Evolutionary conservation across 2,113 vertebrate species (phyloP), one percentile per base, ranked within the genome.

Genomic region (Thermophis baileyi): DNA sequence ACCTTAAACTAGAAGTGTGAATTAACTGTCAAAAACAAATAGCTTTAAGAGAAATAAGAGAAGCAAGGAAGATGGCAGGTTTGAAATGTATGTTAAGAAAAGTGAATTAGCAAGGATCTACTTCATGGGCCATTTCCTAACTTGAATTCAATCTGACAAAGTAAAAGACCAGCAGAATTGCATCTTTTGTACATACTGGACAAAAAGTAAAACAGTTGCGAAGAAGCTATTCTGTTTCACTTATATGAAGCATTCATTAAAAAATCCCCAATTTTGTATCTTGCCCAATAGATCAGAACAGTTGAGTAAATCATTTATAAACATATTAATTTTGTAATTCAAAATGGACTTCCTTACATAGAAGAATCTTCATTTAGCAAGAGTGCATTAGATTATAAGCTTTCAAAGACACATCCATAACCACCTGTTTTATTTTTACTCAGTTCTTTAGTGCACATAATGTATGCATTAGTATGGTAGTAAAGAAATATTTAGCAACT

Each of bases 251-350:
- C 4, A 53, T 53, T 87, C 35, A 25, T n/a, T 46, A 2, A 74
- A 85, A 93, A 90, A 4, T 55, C 27, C 11, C 40, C 92, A 95
- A 95, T 93, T 92, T 63, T 0, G 0, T 92, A 95, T 90, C 95
- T 95, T 95, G 95, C 90, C 90, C 55, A 94, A 96, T 47, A 93
- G 57, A 94, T 7, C 63, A 91, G 90, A 96, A 89, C 51, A 95
- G 57, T 88, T 87, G 91, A 91, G 81, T 55, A 93, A 96, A 92
- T 95, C n/a, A 94, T 95, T 95, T 88, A 92, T 54, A 94, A 95
- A 89, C 5, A 50, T 69, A 93, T 92, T 93, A 91, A 63, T 69
- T 49, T 57, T 51, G 89, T 63, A 92, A 16, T 46, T 22, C 88
- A 93, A 93, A 96, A 94, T 35, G 8, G 51, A 9, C 93, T 93